Evolutionary conservation across 35 echinoderm and acorn worm genomes (phyloP).

Genomic region (Acanthaster planci): DNA sequence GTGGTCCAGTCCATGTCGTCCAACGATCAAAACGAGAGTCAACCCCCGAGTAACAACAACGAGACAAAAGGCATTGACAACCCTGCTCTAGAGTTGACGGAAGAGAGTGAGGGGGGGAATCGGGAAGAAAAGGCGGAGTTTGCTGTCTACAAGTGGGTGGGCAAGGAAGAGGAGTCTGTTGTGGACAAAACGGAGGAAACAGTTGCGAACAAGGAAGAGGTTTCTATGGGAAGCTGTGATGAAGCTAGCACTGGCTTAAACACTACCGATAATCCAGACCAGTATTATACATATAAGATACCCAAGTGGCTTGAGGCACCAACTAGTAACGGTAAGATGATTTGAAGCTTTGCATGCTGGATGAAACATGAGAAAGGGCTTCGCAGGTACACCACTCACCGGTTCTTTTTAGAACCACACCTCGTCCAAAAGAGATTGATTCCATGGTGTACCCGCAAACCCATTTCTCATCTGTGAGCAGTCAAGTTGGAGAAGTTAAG

Average conservation of each 20-base stretch:
- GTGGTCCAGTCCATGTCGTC: constrained; percentile 12
- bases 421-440: too few species aligned
- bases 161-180: neutral
- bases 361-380: too few species aligned
- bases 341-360: too few species aligned
- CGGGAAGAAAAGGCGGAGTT: neutral
- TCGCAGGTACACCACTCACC: too few species aligned
- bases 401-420: too few species aligned
- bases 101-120: neutral
- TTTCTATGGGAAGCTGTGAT: neutral
- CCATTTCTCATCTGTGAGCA: too few species aligned
- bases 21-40: neutral
- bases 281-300: constrained; percentile 9
- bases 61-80: neutral
- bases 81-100: neutral
- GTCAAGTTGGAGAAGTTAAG: too few species aligned
- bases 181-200: neutral
- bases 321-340: neutral
- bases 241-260: neutral
- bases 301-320: neutral
- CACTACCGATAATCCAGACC: too few species aligned
- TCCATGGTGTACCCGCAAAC: too few species aligned
- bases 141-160: neutral
- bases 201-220: neutral
- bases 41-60: neutral